Evolutionary conservation across 2,888 invertebrate species (phyloP).

Genomic region (Lepidonotus clava): DNA sequence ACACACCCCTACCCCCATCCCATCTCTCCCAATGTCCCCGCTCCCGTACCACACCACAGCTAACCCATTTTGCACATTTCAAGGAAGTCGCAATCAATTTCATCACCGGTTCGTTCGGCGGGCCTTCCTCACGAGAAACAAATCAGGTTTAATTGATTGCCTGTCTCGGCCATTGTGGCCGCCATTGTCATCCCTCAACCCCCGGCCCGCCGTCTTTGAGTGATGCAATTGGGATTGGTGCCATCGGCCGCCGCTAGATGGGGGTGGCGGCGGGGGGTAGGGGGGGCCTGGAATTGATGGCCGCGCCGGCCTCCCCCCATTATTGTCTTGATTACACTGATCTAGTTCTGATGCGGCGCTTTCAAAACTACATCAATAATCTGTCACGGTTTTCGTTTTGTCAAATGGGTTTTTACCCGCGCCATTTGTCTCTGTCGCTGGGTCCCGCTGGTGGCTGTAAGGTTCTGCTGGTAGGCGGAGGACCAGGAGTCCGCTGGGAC

Average conservation of each 20-base stretch:
- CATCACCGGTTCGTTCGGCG: constrained; percentile 10
- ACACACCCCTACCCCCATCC: background rate
- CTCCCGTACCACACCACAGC: background rate
- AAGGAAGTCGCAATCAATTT: constrained; percentile 52
- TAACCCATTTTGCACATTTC: constrained; percentile 51
- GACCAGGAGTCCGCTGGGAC: background rate
- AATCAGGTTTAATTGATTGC: constrained; percentile 53
- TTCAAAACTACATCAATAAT: constrained; percentile 51
- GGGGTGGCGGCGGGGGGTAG: background rate
- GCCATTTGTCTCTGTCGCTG: constrained; percentile 40
- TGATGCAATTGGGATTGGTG: constrained; percentile 50
- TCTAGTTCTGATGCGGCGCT: constrained; percentile 51
- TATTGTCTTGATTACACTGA: constrained; percentile 52
- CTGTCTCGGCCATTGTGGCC: constrained; percentile 19
- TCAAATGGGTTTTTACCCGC: constrained; percentile 49
- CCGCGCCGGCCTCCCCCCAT: constrained; percentile 17
- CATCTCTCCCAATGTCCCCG: background rate
- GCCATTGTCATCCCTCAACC: constrained; percentile 47
- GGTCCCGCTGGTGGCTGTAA: background rate
- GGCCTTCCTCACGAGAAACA: constrained; percentile 24
- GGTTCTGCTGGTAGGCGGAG: background rate
- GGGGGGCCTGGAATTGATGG: constrained; percentile 31
- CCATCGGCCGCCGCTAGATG: constrained; percentile 33
- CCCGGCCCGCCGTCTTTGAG: background rate
- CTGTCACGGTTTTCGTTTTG: constrained; percentile 45